Evolutionary conservation across 2,888 invertebrate genomes (phyloP).

Genomic region (Morpho deidamia): DNA sequence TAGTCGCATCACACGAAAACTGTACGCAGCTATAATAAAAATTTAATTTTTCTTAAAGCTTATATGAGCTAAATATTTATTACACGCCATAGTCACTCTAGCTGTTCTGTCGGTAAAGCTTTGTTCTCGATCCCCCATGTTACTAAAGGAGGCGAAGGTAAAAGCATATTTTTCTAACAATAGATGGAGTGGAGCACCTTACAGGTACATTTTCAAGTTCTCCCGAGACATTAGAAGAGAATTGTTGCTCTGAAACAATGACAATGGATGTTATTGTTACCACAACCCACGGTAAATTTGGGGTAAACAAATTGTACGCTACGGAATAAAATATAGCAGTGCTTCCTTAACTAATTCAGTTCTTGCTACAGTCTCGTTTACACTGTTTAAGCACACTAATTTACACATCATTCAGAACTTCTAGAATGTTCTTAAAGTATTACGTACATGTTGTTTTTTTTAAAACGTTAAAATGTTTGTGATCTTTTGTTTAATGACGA

Average conservation of each 20-base stretch:
- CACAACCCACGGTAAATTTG: constrained; percentile 29
- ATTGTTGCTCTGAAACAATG: constrained; percentile 37
- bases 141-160: constrained; percentile 23
- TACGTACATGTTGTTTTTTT: background rate
- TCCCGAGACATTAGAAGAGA: constrained; percentile 40
- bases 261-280: constrained; percentile 32
- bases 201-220: constrained; percentile 35
- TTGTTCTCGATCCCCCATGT: constrained; percentile 6
- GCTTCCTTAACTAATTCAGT: constrained; percentile 34
- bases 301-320: constrained; percentile 20
- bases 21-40: too few relatives aligned
- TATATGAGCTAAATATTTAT: too few relatives aligned
- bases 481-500: too few relatives aligned
- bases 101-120: background rate
- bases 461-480: too few relatives aligned
- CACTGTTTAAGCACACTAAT: constrained; percentile 1
- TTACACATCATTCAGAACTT: background rate
- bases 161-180: constrained; percentile 31
- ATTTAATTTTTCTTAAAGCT: too few relatives aligned
- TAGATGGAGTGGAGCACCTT: constrained; percentile 17
- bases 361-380: constrained; percentile 17
- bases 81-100: too few relatives aligned
- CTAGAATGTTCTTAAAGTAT: background rate
- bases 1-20: too few relatives aligned
- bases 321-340: constrained; percentile 36